A percentile compares a stretch with the other conserved stretches of the same genome.
Evolutionary conservation across 2,797 vertebrate genomes (phyloP).

Genomic region (Sebastes vulpes): DNA sequence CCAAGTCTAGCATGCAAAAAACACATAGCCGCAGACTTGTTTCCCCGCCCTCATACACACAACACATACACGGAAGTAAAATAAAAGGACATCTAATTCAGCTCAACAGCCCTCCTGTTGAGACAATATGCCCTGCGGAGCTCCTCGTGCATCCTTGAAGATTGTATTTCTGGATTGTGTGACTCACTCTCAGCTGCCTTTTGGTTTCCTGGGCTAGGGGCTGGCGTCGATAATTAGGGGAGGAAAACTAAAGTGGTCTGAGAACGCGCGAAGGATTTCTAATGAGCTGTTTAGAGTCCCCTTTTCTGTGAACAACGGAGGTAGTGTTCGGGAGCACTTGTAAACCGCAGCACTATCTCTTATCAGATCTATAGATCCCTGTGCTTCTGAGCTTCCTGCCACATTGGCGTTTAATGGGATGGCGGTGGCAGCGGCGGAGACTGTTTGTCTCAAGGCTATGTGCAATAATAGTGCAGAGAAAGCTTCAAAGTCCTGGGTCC

Average conservation of each 20-base stretch:
- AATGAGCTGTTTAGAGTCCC: conserved; percentile 54
- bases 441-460: conserved; percentile 30
- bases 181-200: conserved; percentile 61
- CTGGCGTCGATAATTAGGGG: conserved; percentile 56
- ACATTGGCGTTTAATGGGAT: conserved; percentile 61
- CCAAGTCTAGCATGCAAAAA: conserved; percentile 11
- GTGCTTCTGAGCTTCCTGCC: conserved; percentile 49
- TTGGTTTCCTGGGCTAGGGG: conserved; percentile 50
- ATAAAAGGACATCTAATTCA: conserved; percentile 37
- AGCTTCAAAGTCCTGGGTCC: conserved; percentile 12
- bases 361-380: conserved; percentile 66
- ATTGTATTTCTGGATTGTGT: conserved; percentile 60
- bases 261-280: conserved; percentile 52
- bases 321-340: conserved; percentile 22
- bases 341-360: conserved; percentile 54
- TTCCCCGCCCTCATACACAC: not conserved
- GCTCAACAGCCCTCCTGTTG: conserved; percentile 37
- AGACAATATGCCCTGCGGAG: conserved; percentile 46
- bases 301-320: conserved; percentile 30
- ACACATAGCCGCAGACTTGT: conserved; percentile 2
- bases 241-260: conserved; percentile 59
- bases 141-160: conserved; percentile 35
- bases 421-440: not conserved
- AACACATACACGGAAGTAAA: conserved; percentile 24
- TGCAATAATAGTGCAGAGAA: conserved; percentile 5